Conservation (phyloP, 2,888 invertebrate species). For the Caenorhabditis japonica region DNA sequence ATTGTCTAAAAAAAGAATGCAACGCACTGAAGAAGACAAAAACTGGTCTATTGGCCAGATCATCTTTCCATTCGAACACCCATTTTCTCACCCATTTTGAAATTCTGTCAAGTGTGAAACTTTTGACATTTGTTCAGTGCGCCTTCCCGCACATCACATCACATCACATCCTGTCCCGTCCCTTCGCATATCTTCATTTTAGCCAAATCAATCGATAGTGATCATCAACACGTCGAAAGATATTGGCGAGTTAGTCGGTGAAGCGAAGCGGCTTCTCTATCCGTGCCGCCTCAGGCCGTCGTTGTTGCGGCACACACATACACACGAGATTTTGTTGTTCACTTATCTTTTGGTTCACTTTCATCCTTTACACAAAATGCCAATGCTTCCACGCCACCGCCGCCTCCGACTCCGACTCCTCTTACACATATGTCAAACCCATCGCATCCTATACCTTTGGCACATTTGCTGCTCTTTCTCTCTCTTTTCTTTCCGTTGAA, state of each 20-base stretch:
- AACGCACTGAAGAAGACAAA: too few relatives aligned
- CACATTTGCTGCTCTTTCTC: constrained; percentile 41
- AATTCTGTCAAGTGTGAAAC: constrained; percentile 38
- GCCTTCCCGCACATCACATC: constrained; percentile 6
- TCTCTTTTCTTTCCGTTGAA: constrained; percentile 9
- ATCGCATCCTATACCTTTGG: constrained; percentile 44
- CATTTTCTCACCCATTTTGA: constrained; percentile 35
- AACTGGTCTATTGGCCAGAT: constrained; percentile 40
- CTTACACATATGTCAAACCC: constrained; percentile 50
- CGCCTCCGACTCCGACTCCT: constrained; percentile 47
- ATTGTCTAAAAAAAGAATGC: too few relatives aligned
- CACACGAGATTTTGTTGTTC: constrained; percentile 39
- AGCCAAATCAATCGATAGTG: constrained; percentile 25
- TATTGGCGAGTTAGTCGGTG: constrained; percentile 8
- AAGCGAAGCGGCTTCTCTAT: not conserved
- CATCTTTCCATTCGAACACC: constrained; percentile 28
- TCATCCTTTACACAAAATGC: constrained; percentile 53
- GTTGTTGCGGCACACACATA: constrained; percentile 33
- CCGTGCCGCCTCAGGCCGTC: constrained; percentile 19
- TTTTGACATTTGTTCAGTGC: constrained; percentile 8
- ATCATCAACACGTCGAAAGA: constrained; percentile 41
- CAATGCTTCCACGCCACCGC: constrained; percentile 51
- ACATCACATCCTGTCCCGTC: too few relatives aligned
- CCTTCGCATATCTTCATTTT: too few relatives aligned
- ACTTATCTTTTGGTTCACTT: constrained; percentile 45